A percentile compares a stretch with the other conserved stretches of the same genome.
Conservation (phyloP, 2,113 vertebrate species). For the Prunella fulvescens region DNA sequence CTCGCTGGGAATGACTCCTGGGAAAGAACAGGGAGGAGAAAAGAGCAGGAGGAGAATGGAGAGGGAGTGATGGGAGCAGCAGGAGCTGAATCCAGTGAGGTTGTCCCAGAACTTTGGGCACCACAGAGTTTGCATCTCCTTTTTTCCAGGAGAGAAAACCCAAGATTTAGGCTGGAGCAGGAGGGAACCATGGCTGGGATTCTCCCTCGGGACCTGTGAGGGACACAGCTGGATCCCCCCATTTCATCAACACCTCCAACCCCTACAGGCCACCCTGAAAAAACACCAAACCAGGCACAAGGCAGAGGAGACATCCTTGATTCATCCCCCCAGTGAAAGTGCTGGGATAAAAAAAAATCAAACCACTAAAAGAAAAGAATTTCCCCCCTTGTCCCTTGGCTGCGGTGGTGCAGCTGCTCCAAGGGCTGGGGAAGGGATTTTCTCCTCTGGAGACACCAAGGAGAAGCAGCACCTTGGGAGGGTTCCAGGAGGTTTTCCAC, state of each 20-base stretch:
- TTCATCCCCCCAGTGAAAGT: background rate
- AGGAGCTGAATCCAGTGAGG: background rate
- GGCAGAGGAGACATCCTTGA: background rate
- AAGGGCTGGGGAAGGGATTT: background rate
- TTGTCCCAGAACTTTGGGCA: fast-evolving
- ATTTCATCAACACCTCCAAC: background rate
- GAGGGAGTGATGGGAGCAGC: background rate
- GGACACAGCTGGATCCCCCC: fast-evolving
- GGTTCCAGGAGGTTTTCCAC: background rate
- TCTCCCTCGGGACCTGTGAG: fast-evolving
- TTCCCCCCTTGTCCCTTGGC: background rate
- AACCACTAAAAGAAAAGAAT: background rate
- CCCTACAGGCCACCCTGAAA: background rate
- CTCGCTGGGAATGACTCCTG: fast-evolving
- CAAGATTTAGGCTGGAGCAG: background rate
- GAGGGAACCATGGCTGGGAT: background rate
- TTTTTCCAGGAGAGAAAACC: background rate
- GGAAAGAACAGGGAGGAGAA: background rate
- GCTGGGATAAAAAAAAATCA: background rate
- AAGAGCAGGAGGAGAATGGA: background rate
- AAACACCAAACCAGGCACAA: background rate
- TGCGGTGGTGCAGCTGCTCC: background rate
- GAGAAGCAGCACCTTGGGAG: background rate
- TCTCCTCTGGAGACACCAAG: background rate
- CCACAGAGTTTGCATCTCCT: background rate